Percentiles rank a stretch among this genome's conserved stretches.
These are phyloP conservation scores for Deilephila elpenor DNA, from an alignment of 2,888 invertebrate species.

Conservation along the genomic window DNA sequence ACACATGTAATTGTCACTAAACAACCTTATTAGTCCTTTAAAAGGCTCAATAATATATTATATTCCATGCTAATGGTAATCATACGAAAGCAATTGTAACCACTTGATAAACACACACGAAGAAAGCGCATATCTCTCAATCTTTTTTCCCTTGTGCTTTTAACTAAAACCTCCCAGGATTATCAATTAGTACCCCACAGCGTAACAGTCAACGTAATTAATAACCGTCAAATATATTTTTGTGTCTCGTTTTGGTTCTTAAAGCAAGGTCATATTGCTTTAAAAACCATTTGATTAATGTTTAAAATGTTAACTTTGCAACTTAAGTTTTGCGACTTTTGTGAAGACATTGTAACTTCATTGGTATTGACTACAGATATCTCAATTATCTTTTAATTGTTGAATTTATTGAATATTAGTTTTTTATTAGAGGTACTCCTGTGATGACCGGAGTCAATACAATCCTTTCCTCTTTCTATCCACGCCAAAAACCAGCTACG, in stretches of 20 bases:
- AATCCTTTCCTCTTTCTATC: no score
- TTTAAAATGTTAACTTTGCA: conserved; percentile 12
- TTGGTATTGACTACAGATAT: background rate
- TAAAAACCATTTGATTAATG: conserved; percentile 21
- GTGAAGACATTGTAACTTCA: background rate
- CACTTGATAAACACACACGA: background rate
- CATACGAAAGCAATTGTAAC: no score
- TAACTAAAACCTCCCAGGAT: background rate
- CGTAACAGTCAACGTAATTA: conserved; percentile 17
- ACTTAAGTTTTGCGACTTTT: background rate
- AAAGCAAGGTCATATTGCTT: conserved; percentile 7
- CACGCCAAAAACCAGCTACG: no score
- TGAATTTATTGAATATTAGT: background rate
- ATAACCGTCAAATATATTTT: conserved; percentile 17
- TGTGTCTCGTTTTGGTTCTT: conserved; percentile 7
- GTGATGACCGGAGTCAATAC: no score
- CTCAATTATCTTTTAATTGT: background rate
- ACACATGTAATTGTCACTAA: no score
- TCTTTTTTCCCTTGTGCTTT: background rate
- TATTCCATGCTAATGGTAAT: no score
- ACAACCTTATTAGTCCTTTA: no score
- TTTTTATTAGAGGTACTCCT: no score
- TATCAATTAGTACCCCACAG: conserved; percentile 13
- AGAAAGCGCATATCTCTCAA: background rate
- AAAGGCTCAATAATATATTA: no score